Evolutionary conservation across 1,140 invertebrate genomes (phyloP).

Genomic region (Aricia agestis): DNA sequence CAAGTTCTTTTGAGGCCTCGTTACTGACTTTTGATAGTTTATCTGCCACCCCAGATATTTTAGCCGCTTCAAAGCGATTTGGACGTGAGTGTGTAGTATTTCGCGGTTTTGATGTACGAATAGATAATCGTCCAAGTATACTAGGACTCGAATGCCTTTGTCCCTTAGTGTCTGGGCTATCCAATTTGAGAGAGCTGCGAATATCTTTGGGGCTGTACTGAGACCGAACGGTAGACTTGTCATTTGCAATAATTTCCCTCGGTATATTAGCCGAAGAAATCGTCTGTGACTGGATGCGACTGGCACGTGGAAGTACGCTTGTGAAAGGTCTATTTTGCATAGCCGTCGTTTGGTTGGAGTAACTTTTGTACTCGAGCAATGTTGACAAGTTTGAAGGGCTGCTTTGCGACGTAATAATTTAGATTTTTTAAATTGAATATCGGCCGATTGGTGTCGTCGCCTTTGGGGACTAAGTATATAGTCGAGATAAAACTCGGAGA

Average conservation of each 20-base stretch:
- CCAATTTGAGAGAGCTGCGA: slow-evolving; percentile 27
- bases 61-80: slow-evolving; percentile 11
- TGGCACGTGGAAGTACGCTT: slow-evolving; percentile 56
- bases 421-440: slow-evolving; percentile 41
- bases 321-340: slow-evolving; percentile 30
- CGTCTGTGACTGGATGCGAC: slow-evolving; percentile 21
- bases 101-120: slow-evolving; percentile 17
- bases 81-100: background rate
- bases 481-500: slow-evolving; percentile 36
- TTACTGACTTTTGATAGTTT: slow-evolving; percentile 18
- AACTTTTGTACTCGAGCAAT: slow-evolving; percentile 34
- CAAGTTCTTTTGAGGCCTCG: background rate
- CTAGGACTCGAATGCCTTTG: slow-evolving; percentile 28
- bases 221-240: slow-evolving; percentile 29
- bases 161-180: slow-evolving; percentile 25
- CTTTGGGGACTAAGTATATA: slow-evolving; percentile 36
- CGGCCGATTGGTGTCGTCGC: slow-evolving; percentile 25
- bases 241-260: slow-evolving; percentile 22
- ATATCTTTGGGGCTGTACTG: slow-evolving; percentile 28
- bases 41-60: slow-evolving; percentile 11
- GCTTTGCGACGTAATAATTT: slow-evolving; percentile 28
- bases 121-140: slow-evolving; percentile 32
- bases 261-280: slow-evolving; percentile 21
- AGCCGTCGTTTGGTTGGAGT: slow-evolving; percentile 31
- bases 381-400: slow-evolving; percentile 28